Percentiles rank a stretch among this genome's conserved stretches.
phyloP scores from a whole-genome alignment of 92 coral and sea anemone species.

The Pocillopora grandis region DNA sequence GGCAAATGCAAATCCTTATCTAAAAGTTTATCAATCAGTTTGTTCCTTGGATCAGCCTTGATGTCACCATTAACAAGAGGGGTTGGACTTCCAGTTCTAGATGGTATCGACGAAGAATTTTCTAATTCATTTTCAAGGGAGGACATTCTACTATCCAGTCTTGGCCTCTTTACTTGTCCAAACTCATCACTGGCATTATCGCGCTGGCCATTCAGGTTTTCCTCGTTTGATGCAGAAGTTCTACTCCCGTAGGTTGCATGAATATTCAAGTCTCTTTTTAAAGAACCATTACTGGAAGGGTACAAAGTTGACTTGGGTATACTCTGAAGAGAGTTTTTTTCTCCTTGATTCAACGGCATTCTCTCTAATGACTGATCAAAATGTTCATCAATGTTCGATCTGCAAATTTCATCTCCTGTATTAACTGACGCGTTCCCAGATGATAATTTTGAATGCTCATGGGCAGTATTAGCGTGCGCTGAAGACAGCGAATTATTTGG shows the following conservation, averaged over 20 bases:
- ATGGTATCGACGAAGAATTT: slow-evolving; percentile 52
- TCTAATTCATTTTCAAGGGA: slow-evolving; percentile 55
- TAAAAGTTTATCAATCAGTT: slow-evolving; percentile 81
- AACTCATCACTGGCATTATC: slow-evolving; percentile 26
- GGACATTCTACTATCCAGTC: slow-evolving; percentile 53
- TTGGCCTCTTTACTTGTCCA: slow-evolving; percentile 59
- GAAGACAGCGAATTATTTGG: slow-evolving; percentile 3
- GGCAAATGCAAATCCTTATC: slow-evolving; percentile 84
- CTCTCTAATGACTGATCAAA: neutral
- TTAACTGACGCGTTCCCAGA: neutral
- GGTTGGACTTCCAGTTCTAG: slow-evolving; percentile 64
- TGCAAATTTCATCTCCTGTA: slow-evolving; percentile 13
- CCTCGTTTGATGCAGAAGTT: slow-evolving; percentile 10
- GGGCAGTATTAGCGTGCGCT: neutral
- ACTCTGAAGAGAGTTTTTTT: neutral
- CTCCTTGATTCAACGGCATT: neutral
- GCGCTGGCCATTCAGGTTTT: slow-evolving; percentile 26
- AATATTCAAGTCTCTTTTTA: slow-evolving; percentile 32
- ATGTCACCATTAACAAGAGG: slow-evolving; percentile 83
- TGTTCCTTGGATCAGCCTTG: slow-evolving; percentile 71
- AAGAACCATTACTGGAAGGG: slow-evolving; percentile 28
- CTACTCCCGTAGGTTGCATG: neutral
- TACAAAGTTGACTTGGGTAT: neutral
- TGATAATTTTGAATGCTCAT: neutral
- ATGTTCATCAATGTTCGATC: neutral